Percentiles rank a stretch among this genome's conserved stretches.
These are phyloP conservation scores for Zaprionus gabonicus DNA, from an alignment of 1,140 invertebrate species.

Conservation along the genomic window DNA sequence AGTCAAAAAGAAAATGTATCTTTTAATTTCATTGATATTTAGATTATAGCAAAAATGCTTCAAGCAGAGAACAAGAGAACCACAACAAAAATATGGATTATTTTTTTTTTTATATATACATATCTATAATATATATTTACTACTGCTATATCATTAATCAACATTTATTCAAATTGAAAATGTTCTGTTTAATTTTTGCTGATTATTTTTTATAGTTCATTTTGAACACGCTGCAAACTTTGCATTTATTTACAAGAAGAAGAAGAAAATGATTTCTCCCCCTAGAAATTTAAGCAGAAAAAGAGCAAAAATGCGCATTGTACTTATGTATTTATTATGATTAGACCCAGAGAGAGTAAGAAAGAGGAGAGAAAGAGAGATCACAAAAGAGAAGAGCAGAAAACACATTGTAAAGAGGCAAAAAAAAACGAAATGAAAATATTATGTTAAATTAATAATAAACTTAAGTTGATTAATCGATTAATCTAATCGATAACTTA, in stretches of 20 bases:
- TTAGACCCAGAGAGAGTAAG: slow-evolving; percentile 14
- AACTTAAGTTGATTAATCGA: slow-evolving; percentile 6
- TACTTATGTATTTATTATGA: slow-evolving; percentile 27
- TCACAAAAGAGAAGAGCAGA: slow-evolving; percentile 27
- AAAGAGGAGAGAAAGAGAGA: slow-evolving; percentile 3
- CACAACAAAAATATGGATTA: slow-evolving; percentile 2
- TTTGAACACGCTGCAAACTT: slow-evolving; percentile 68
- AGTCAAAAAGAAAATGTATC: slow-evolving; percentile 52
- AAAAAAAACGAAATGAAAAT: slow-evolving; percentile 34
- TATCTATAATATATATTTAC: not conserved
- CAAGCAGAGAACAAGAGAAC: slow-evolving; percentile 1
- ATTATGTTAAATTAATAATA: slow-evolving; percentile 6
- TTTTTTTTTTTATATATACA: slow-evolving; percentile 14
- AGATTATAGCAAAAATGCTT: slow-evolving; percentile 15
- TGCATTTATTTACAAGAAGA: slow-evolving; percentile 67
- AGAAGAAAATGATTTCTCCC: not conserved
- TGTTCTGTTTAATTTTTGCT: not conserved
- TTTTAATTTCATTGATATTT: slow-evolving; percentile 4
- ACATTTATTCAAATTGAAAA: not conserved
- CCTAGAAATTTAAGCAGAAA: not conserved
- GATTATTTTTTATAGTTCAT: slow-evolving; percentile 40
- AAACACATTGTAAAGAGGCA: slow-evolving; percentile 75
- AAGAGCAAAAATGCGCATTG: not conserved
- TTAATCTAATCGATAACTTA: slow-evolving; percentile 19
- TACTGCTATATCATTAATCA: not conserved